Evolutionary conservation across 2,797 vertebrate genomes (phyloP).

Genomic region (Epinephelus coioides): DNA sequence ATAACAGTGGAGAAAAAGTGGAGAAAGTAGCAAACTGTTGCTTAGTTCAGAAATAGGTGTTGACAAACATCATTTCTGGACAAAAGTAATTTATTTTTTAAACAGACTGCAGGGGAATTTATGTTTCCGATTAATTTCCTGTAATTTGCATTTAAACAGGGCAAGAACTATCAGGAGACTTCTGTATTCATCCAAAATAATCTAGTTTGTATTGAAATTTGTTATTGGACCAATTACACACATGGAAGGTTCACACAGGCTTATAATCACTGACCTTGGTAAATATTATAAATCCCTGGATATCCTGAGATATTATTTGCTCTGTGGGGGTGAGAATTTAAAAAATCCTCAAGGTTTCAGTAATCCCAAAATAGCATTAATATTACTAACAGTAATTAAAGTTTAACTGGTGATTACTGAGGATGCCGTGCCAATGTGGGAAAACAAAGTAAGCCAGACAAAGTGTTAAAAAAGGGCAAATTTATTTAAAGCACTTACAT

Average conservation of each 20-base stretch:
- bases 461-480: constrained; percentile 82
- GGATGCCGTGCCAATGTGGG: neutral
- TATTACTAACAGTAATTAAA: neutral
- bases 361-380: constrained; percentile 3
- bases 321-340: neutral
- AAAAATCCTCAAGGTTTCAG: constrained; percentile 2
- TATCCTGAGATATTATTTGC: neutral
- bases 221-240: constrained; percentile 57
- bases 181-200: constrained; percentile 39
- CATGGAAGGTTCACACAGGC: constrained; percentile 44
- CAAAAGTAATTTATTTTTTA: neutral
- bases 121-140: constrained; percentile 20
- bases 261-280: constrained; percentile 34
- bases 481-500: constrained; percentile 91
- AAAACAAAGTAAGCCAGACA: constrained; percentile 39
- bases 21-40: neutral
- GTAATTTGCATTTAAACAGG: too few species aligned
- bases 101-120: constrained; percentile 2
- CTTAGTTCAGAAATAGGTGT: constrained; percentile 1
- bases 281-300: constrained; percentile 3
- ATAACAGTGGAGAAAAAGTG: too few species aligned
- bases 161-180: constrained; percentile 8
- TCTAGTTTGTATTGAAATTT: constrained; percentile 5
- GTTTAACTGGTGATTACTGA: neutral
- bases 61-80: neutral